Percentiles rank a stretch among this genome's conserved stretches.
phyloP scores from a whole-genome alignment of 1,140 invertebrate species.

The Nylanderia fulva region DNA sequence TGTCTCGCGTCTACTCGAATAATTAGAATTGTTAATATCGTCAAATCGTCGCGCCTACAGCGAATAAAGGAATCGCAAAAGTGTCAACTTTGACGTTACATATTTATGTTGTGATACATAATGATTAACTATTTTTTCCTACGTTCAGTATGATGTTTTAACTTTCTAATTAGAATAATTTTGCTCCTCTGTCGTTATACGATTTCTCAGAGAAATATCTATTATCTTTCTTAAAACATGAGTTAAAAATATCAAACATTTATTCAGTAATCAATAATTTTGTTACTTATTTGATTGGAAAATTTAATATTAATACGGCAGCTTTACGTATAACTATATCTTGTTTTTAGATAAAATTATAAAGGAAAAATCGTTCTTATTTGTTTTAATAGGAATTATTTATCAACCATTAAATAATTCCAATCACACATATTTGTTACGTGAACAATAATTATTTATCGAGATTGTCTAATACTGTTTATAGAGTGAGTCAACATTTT shows the following conservation, averaged over 20 bases:
- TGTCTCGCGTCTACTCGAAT: conserved; percentile 16
- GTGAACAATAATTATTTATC: background rate
- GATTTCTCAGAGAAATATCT: background rate
- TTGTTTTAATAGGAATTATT: background rate
- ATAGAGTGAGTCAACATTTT: background rate
- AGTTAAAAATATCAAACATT: background rate
- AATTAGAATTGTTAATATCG: conserved; percentile 71
- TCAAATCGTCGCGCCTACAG: background rate
- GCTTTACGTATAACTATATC: background rate
- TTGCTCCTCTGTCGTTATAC: background rate
- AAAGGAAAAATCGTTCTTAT: background rate
- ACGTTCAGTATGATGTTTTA: background rate
- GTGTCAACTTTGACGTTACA: conserved; percentile 17
- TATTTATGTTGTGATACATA: background rate
- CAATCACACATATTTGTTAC: background rate
- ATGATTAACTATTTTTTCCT: background rate
- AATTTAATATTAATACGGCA: background rate
- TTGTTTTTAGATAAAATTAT: background rate
- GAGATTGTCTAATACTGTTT: background rate
- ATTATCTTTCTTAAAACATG: background rate
- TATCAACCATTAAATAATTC: background rate
- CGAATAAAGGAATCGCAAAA: conserved; percentile 9
- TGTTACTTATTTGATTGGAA: background rate
- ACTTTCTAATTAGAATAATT: conserved; percentile 7
- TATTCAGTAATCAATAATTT: background rate